phyloP scores from a whole-genome alignment of 92 coral and sea anemone species.

The Epizoanthus ramosus region DNA sequence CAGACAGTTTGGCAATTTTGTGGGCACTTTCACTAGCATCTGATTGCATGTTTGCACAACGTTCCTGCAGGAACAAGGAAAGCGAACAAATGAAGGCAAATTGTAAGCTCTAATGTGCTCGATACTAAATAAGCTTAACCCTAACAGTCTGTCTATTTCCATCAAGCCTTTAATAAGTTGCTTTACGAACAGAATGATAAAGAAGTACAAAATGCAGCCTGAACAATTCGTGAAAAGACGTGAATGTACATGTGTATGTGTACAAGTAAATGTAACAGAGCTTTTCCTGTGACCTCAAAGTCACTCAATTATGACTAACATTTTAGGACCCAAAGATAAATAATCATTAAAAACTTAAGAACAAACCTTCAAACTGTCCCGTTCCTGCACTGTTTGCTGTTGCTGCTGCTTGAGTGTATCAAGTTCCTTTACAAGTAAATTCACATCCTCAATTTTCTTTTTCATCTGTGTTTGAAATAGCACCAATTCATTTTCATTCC shows the following conservation, averaged over 20 bases:
- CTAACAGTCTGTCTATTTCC: too few relatives aligned
- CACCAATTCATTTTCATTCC: slow-evolving; percentile 71
- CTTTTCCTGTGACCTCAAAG: too few relatives aligned
- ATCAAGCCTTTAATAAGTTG: too few relatives aligned
- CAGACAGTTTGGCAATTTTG: slow-evolving; percentile 59
- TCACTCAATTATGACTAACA: too few relatives aligned
- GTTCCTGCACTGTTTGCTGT: slow-evolving; percentile 61
- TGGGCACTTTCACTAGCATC: slow-evolving; percentile 57
- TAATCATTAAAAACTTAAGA: background rate
- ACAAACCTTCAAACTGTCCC: slow-evolving; percentile 63
- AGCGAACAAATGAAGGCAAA: background rate
- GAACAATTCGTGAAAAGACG: too few relatives aligned
- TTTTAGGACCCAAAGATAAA: too few relatives aligned
- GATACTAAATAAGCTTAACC: too few relatives aligned
- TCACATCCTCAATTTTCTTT: slow-evolving; percentile 63
- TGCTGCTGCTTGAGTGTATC: slow-evolving; percentile 53
- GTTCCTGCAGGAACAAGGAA: slow-evolving; percentile 29
- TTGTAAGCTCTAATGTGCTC: too few relatives aligned
- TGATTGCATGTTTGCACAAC: slow-evolving; percentile 55
- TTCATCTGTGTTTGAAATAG: slow-evolving; percentile 64
- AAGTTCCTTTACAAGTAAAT: slow-evolving; percentile 63
- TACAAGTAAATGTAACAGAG: too few relatives aligned
- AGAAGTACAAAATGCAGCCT: too few relatives aligned
- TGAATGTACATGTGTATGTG: too few relatives aligned
- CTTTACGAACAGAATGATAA: too few relatives aligned